Conservation (phyloP, 2,888 invertebrate genomes). For the Agrilus biguttatus region DNA sequence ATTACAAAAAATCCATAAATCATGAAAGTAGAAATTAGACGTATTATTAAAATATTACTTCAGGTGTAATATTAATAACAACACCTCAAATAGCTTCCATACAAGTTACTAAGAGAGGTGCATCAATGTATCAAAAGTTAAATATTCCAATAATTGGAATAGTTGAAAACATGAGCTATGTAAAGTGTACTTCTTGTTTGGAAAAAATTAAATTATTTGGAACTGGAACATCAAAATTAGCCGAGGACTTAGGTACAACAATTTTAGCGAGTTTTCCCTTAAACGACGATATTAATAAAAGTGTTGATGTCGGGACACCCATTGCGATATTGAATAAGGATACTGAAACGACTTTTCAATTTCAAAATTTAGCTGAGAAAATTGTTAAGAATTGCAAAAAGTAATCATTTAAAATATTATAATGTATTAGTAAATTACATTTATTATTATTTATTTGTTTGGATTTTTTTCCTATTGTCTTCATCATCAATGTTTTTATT, state of each 20-base stretch:
- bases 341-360: conserved; percentile 13
- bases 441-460: neutral
- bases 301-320: conserved; percentile 62
- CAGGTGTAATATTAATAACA: conserved; percentile 77
- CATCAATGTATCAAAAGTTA: conserved; percentile 76
- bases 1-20: neutral
- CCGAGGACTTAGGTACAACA: conserved; percentile 47
- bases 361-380: conserved; percentile 16
- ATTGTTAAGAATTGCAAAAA: conserved; percentile 16
- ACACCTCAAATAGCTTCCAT: conserved; percentile 84
- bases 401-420: neutral
- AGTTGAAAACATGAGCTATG: conserved; percentile 80
- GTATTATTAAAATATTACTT: conserved; percentile 8
- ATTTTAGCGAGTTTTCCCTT: conserved; percentile 62
- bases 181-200: conserved; percentile 64
- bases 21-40: neutral
- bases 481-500: too few relatives aligned
- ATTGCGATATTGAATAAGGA: conserved; percentile 53
- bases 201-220: conserved; percentile 62
- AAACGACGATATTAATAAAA: conserved; percentile 49
- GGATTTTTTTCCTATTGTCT: neutral
- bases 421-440: neutral
- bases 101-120: conserved; percentile 73
- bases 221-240: conserved; percentile 43
- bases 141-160: conserved; percentile 74